A percentile compares a stretch with the other conserved stretches of the same genome.
Evolutionary conservation across 2,113 vertebrate species (phyloP).

Genomic region (Oryctolagus cuniculus): mOryCun1.1 NC_091443.1:65287001-65287500

Average conservation of each 20-base stretch:
- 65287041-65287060: slow-evolving; percentile 31
- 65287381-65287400: neutral
- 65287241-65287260: neutral
- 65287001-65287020: neutral
- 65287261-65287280: slow-evolving; percentile 12
- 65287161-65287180: neutral
- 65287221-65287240: neutral
- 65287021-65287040: neutral
- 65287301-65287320: slow-evolving; percentile 32
- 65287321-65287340: neutral
- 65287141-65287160: neutral
- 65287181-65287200: neutral
- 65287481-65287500: neutral
- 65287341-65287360: slow-evolving; percentile 5
- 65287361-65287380: slow-evolving; percentile 29
- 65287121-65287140: slow-evolving; percentile 33
- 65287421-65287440: slow-evolving; percentile 21
- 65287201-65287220: neutral
- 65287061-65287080: slow-evolving; percentile 35
- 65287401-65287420: slow-evolving; percentile 32
- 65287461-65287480: slow-evolving; percentile 8
- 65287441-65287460: slow-evolving; percentile 25
- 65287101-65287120: slow-evolving; percentile 23
- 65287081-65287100: neutral
- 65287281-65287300: neutral